Percentiles rank a stretch among this genome's conserved stretches.
Conservation (phyloP, 2,888 invertebrate species). For the Palloptera scutellata region DNA sequence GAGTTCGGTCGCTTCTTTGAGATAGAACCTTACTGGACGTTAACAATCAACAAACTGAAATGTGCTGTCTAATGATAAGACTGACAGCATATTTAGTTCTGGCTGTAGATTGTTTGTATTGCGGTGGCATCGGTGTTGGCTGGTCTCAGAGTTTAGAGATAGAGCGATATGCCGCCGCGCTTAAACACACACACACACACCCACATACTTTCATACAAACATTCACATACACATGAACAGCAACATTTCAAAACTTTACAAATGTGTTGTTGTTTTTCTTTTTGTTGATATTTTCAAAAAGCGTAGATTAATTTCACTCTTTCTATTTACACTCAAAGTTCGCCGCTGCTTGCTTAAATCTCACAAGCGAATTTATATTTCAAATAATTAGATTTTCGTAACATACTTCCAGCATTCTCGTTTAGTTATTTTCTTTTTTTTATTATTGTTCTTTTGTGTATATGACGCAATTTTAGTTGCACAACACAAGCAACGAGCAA, state of each 20-base stretch:
- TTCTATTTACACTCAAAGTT: too few relatives aligned
- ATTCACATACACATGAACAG: background rate
- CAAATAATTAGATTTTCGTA: too few relatives aligned
- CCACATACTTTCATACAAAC: background rate
- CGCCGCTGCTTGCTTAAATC: too few relatives aligned
- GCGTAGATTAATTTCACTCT: too few relatives aligned
- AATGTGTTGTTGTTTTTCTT: conserved; percentile 14
- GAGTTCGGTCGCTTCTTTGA: background rate
- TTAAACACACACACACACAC: conserved; percentile 2
- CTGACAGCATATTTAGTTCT: background rate
- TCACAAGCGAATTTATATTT: too few relatives aligned
- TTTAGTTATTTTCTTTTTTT: too few relatives aligned
- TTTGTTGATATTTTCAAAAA: conserved; percentile 9
- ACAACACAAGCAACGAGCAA: too few relatives aligned
- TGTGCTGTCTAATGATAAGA: background rate
- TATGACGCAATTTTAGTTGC: too few relatives aligned
- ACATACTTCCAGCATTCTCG: too few relatives aligned
- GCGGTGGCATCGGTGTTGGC: background rate
- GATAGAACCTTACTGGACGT: background rate
- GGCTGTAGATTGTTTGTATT: background rate
- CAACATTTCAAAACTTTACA: conserved; percentile 2
- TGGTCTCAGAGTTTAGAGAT: too few relatives aligned
- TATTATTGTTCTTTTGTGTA: too few relatives aligned
- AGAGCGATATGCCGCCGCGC: background rate
- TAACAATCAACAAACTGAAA: conserved; percentile 16